Percentiles rank a stretch among this genome's conserved stretches.
These are phyloP conservation scores for Bombyx mandarina DNA, from an alignment of 1,140 invertebrate genomes.

Conservation along the genomic window DNA sequence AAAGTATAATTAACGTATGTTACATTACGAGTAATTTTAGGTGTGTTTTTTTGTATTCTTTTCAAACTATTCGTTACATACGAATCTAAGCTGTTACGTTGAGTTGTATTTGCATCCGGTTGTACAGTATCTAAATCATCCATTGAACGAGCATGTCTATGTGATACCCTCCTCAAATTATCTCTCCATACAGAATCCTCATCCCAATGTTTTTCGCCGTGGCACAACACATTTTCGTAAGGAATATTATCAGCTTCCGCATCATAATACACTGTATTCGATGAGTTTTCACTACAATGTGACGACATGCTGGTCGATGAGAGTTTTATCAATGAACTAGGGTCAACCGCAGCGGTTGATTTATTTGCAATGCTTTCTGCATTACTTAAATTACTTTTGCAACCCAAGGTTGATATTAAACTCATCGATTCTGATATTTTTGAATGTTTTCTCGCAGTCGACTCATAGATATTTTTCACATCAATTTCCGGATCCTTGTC, in stretches of 20 bases:
- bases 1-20: conserved; percentile 83
- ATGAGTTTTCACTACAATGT: conserved; percentile 60
- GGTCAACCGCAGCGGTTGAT: conserved; percentile 27
- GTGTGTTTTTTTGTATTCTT: conserved; percentile 40
- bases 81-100: conserved; percentile 33
- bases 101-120: conserved; percentile 30
- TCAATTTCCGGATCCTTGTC: conserved; percentile 81
- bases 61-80: conserved; percentile 60
- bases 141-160: conserved; percentile 84
- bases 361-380: conserved; percentile 29
- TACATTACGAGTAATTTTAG: conserved; percentile 75
- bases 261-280: conserved; percentile 62
- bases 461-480: conserved; percentile 83
- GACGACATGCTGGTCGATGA: conserved; percentile 61
- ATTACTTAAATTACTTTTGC: conserved; percentile 60
- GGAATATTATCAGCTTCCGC: conserved; percentile 55
- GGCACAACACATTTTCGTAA: conserved; percentile 64
- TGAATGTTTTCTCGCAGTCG: conserved; percentile 74
- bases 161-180: conserved; percentile 81
- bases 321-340: conserved; percentile 31
- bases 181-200: conserved; percentile 87
- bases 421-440: conserved; percentile 71
- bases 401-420: conserved; percentile 58
- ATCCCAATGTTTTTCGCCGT: conserved; percentile 83
- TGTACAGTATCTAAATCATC: conserved; percentile 80